These are phyloP conservation scores for Pithys albifrons DNA, from an alignment of 2,113 vertebrate genomes.

Conservation along the genomic window DNA sequence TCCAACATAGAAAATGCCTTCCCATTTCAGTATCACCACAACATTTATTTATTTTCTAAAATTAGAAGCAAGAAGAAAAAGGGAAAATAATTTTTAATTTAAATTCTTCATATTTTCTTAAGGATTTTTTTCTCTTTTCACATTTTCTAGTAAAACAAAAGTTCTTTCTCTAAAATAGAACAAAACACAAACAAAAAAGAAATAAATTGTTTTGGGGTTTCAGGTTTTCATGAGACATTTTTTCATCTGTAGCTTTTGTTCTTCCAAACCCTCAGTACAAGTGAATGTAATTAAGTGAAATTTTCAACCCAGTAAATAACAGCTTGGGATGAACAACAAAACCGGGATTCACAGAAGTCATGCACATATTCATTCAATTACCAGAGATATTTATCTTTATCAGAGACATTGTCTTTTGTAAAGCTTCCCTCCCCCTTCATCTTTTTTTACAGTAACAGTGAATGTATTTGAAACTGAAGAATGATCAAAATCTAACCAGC, in stretches of 20 bases:
- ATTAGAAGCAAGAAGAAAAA: background rate
- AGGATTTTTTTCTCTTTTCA: background rate
- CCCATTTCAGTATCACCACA: background rate
- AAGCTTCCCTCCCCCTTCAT: conserved; percentile 16
- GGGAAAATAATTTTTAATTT: background rate
- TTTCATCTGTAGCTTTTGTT: conserved; percentile 7
- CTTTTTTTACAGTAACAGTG: conserved; percentile 44
- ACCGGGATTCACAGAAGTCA: conserved; percentile 1
- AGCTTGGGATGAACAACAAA: conserved; percentile 44
- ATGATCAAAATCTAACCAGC: conserved; percentile 32
- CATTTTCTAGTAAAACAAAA: background rate
- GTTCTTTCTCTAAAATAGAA: background rate
- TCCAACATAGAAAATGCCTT: background rate
- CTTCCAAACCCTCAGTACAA: background rate
- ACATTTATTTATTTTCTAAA: background rate
- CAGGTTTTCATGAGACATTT: background rate
- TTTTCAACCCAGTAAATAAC: background rate
- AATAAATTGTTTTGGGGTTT: background rate
- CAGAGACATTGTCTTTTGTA: conserved; percentile 38
- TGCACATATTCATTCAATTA: conserved; percentile 41
- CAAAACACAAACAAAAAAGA: background rate
- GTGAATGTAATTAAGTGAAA: conserved; percentile 17
- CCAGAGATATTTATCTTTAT: background rate
- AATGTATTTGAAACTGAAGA: conserved; percentile 30
- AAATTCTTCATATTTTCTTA: background rate